Base-by-base conservation (phyloP, 1,140 invertebrate species). In the Pogonognathellus flavescens region DNA sequence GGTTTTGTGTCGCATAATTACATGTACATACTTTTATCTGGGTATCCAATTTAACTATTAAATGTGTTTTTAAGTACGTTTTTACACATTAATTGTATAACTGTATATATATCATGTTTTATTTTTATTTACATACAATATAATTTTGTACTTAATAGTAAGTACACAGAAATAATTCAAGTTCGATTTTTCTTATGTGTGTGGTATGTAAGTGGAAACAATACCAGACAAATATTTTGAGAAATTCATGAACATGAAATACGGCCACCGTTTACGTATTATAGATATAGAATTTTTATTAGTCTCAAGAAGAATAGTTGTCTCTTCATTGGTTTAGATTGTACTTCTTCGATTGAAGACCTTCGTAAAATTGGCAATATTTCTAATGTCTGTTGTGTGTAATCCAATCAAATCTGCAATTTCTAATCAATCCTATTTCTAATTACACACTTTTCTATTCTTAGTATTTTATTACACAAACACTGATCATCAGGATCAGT, bases 281-380 rank as follows among this genome's bases (percentile, higher is more conserved):
- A 20, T 18, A 18, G 20, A 66, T 66, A 66, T 66, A 25, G 5
- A 11, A 22, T 66, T 25, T 8, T 25, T 20, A 25, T 66, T 60
- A 22, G 59, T 60, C 59, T 10, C 62, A 7, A 66, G 62, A 66
- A 66, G 62, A 66, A 66, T 66, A 66, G 62, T 66, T 66, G 62
- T 66, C 62, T 66, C 22, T 66, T 66, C 8, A 66, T 25, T 66
- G 62, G 7, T 66, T 25, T 20, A 66, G 25, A 66, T 66, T 20
- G 11, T 66, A 66, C 22, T 22, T 66, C 22, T 66, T 66, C 59
- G 22, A 66, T 66, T 66, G 22, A 66, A 20, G 62, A 25, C 22
- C 22, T 10, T 22, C 18, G 9, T 14, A 66, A 13, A 18, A 66
- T 22, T 11, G 14, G 7, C 10, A 14, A 25, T 9, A 66, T 11